Evolutionary conservation across 1,140 invertebrate genomes (phyloP), one percentile per base, ranked within the genome.

Genomic region (Achroia grisella): DNA sequence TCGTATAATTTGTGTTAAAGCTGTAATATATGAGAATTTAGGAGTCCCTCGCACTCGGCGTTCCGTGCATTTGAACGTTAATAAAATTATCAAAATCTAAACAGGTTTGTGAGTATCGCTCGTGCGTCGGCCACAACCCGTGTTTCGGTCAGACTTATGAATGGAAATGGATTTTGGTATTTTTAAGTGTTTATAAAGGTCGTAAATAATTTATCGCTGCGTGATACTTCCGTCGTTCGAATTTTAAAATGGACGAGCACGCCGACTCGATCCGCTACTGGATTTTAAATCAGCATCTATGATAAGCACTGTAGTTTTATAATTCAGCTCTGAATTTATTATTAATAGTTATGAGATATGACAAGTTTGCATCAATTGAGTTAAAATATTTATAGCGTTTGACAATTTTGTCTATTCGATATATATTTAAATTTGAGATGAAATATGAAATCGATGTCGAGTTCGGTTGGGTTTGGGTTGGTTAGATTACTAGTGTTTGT

Each of bases 81-180:
- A 83, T 85, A 85, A 85, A 85, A 85, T 85, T 82, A 85, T 85
- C 81, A 85, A 85, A 82, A 82, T 85, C 77, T 64, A 81, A 85
- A 85, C 78, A 64, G 78, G 81, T 82, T 85, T 77, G 72, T 71
- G 70, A 65, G 49, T 56, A 56, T 67, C 70, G 69, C 72, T 73
- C 64, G 72, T 72, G 74, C 60, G 70, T 60, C 36, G 55, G 63
- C 62, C 56, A 55, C 61, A 60, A 52, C 58, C 65, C 55, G 58
- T 59, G 53, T 65, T 62, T 67, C 69, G 63, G 61, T 61, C 50
- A 50, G 55, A 66, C 66, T 82, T 81, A 81, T 85, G 81, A 85
- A 85, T 85, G 81, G 78, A 71, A 85, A 85, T 81, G 73, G 71
- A 73, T 75, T 78, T 79, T 73, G 71, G 72, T 79, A 80, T 83